Percentiles rank a stretch among this genome's conserved stretches.
These are phyloP conservation scores for Cephus rjabovi DNA, from an alignment of 2,888 invertebrate species.

Conservation along the genomic window DNA sequence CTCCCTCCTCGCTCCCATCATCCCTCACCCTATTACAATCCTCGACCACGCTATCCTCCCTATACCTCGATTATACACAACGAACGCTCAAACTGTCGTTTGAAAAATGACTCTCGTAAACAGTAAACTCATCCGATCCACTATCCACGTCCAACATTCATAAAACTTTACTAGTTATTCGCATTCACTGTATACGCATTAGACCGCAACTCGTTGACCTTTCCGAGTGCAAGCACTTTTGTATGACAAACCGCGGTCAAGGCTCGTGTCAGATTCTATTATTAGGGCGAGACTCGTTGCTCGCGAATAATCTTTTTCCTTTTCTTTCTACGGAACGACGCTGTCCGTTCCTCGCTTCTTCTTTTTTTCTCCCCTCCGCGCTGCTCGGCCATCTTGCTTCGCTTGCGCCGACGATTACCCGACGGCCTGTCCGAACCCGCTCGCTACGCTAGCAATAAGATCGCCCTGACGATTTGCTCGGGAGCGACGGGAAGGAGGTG, in stretches of 20 bases:
- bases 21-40: background rate
- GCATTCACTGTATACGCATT: background rate
- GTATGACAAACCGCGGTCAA: background rate
- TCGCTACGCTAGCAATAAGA: background rate
- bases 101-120: background rate
- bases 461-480: background rate
- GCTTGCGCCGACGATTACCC: background rate
- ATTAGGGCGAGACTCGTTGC: background rate
- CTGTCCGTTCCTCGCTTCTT: background rate
- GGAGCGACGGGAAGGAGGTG: background rate
- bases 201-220: too few species aligned
- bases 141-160: background rate
- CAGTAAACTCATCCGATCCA: background rate
- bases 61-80: background rate
- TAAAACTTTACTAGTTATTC: background rate
- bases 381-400: background rate
- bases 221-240: background rate
- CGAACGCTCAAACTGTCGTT: background rate
- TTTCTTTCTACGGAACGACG: background rate
- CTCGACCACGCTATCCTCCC: background rate
- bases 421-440: background rate
- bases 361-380: background rate
- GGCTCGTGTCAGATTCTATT: slow-evolving; percentile 2
- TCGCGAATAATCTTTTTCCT: background rate
- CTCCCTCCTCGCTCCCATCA: background rate